phyloP scores from a whole-genome alignment of 2,888 invertebrate genomes.

The Oscheius myriophilus region DNA sequence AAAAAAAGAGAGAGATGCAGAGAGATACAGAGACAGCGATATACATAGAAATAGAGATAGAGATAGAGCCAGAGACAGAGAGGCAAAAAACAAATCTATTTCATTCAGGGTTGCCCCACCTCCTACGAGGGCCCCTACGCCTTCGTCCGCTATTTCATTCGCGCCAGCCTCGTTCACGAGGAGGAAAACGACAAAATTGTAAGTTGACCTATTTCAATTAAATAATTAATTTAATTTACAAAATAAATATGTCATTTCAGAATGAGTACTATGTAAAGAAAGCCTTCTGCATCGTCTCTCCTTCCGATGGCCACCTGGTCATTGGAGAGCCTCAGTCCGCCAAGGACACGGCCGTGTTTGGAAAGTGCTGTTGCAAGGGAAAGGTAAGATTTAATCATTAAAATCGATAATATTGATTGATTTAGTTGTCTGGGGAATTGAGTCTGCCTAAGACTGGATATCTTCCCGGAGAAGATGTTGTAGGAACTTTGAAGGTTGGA shows the following conservation, averaged over 20 bases:
- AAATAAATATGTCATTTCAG: slow-evolving; percentile 52
- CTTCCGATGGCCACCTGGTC: slow-evolving; percentile 55
- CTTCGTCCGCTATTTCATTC: slow-evolving; percentile 67
- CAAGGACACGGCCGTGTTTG: slow-evolving; percentile 56
- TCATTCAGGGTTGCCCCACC: slow-evolving; percentile 60
- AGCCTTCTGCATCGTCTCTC: slow-evolving; percentile 60
- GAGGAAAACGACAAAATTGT: slow-evolving; percentile 42
- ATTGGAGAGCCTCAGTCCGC: slow-evolving; percentile 54
- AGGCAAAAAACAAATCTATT: too few relatives aligned
- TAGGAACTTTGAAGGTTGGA: slow-evolving; percentile 56
- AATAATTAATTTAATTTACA: not conserved
- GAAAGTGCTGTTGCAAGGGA: slow-evolving; percentile 66
- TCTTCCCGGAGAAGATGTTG: slow-evolving; percentile 62
- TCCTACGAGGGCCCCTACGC: slow-evolving; percentile 67
- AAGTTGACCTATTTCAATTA: slow-evolving; percentile 21
- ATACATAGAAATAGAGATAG: too few relatives aligned
- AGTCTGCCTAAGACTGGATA: slow-evolving; percentile 62
- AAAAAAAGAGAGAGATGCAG: too few relatives aligned
- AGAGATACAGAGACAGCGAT: too few relatives aligned
- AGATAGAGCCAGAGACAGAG: too few relatives aligned
- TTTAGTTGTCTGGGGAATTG: slow-evolving; percentile 58
- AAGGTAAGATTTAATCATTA: slow-evolving; percentile 39
- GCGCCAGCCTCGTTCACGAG: slow-evolving; percentile 63
- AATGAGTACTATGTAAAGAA: slow-evolving; percentile 64
- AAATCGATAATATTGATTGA: not conserved